Evolutionary conservation across 2,797 vertebrate genomes (phyloP), one percentile per base, ranked within the genome.

Genomic region (Oceanodroma leucorhoa): DNA sequence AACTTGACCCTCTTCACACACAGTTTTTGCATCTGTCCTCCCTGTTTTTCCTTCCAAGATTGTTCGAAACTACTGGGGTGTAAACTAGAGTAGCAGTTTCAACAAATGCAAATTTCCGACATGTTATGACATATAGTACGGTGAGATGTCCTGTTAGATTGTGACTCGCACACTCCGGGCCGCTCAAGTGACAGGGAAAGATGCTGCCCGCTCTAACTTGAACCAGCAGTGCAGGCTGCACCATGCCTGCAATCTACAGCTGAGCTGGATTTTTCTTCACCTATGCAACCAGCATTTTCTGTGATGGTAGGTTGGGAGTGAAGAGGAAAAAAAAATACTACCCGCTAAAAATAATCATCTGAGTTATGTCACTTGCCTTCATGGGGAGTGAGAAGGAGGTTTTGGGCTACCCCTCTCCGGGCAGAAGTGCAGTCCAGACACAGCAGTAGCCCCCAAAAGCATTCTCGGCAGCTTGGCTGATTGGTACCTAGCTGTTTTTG

Each of bases 401-500:
- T 89, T 48, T 53, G 72, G n/a, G 55, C 38, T 45, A 41, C 48
- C 36, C 69, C 53, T 57, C 72, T 71, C 30, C 45, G 17, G 14
- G 65, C 48, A 80, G 60, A 75, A 83, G 78, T n/a, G 85, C 80
- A 77, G 72, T 38, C 48, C 72, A 73, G 57, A 20, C n/a, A 30
- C 51, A 34, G 83, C 48, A 51, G 64, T 50, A 72, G 80, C 43
- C 55, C 88, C 70, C 30, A 6, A 22, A 67, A 38, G 27, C 77
- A 11, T 58, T 36, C 65, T n/a, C 43, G 29, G 83, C 70, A 82
- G 90, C 65, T 19, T 62, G 60, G 89, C 7, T 71, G 51, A 6
- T 55, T 8, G 64, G 81, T 57, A 36, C 92, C 88, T 53, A 94
- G 95, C 93, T 94, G 87, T 4, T 95, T 80, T 76, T 92, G 78